Base-by-base conservation (phyloP, 2,797 vertebrate species). In the Phrynocephalus forsythii region DNA sequence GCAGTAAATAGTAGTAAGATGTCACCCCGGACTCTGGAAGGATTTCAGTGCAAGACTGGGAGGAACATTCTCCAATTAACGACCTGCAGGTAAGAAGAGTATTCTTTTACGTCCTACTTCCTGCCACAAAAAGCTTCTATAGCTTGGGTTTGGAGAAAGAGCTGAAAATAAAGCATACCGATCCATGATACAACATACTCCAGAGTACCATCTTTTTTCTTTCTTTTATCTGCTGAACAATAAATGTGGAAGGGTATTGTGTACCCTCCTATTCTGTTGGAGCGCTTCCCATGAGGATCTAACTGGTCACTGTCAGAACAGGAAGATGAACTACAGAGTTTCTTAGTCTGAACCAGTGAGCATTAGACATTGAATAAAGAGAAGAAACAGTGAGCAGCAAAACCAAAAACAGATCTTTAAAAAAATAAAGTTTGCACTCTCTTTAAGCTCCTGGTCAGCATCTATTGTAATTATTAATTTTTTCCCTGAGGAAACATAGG, bases 381-480 rank as follows among this genome's bases (percentile, higher is more conserved):
- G 38, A 68, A 16, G 13, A 5, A 52, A 50, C 30, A 50, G 28
- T 28, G 9, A 50, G 24, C 18, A 77, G 2, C 15, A 22, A 30
- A 50, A 48, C 2, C 28, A 26, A 26, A 82, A 82, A 16, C 63
- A 68, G 22, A 28, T 38, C 66, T 66, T 26, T 24, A 24, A 30
- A 48, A 48, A n/a, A 30, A 16, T 24, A 72, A 10, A 76, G 24
- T 78, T 85, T 78, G 9, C 5, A 24, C 16, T 67, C 30, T 7
- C 30, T 22, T 30, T 77, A 48, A 50, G 28, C 6, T 69, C n/a
- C 24, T 69, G 44, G 15, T 52, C 48, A 69, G 20, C 26, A 3
- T 38, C 9, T 79, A 6, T 13, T 56, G n/a, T 69, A 69, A 86
- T 79, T 50, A 79, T 66, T 24, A n/a, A 28, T 85, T 85, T 78